Percentiles rank a stretch among this genome's conserved stretches.
These are phyloP conservation scores for Alaudala cheleensis DNA, from an alignment of 2,113 vertebrate genomes.

Conservation along the genomic window DNA sequence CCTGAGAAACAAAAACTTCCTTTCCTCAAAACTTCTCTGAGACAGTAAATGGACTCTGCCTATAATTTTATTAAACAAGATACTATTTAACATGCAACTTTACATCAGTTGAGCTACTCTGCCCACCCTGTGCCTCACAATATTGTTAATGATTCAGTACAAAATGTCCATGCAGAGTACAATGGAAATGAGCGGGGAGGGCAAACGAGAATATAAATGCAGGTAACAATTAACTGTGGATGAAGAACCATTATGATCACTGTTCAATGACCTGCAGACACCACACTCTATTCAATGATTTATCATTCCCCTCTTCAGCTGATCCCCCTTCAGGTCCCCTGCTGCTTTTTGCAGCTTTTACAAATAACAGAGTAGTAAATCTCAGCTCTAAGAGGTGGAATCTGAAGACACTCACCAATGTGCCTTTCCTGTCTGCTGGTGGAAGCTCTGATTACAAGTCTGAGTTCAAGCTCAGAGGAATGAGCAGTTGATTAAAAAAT, in stretches of 20 bases:
- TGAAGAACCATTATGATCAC: slow-evolving; percentile 57
- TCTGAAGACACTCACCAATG: slow-evolving; percentile 13
- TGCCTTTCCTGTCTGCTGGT: slow-evolving; percentile 62
- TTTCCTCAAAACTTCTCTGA: background rate
- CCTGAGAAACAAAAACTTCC: background rate
- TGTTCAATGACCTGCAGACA: slow-evolving; percentile 29
- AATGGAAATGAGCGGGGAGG: background rate
- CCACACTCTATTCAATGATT: slow-evolving; percentile 31
- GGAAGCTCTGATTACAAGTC: slow-evolving; percentile 42
- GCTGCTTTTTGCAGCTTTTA: slow-evolving; percentile 39
- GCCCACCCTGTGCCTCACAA: background rate
- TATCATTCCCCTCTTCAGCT: slow-evolving; percentile 43
- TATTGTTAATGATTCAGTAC: background rate
- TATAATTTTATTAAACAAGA: background rate
- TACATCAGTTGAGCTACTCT: background rate
- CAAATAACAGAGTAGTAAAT: slow-evolving; percentile 62
- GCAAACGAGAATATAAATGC: background rate
- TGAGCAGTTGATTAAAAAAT: background rate
- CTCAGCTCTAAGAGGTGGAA: slow-evolving; percentile 31
- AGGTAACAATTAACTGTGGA: slow-evolving; percentile 61
- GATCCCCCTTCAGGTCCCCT: background rate
- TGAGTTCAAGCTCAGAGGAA: slow-evolving; percentile 42
- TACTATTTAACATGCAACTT: background rate
- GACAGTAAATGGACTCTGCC: background rate
- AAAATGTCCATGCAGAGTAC: background rate